Evolutionary conservation across 1,140 invertebrate species (phyloP).

Genomic region (Heliothis virescens): DNA sequence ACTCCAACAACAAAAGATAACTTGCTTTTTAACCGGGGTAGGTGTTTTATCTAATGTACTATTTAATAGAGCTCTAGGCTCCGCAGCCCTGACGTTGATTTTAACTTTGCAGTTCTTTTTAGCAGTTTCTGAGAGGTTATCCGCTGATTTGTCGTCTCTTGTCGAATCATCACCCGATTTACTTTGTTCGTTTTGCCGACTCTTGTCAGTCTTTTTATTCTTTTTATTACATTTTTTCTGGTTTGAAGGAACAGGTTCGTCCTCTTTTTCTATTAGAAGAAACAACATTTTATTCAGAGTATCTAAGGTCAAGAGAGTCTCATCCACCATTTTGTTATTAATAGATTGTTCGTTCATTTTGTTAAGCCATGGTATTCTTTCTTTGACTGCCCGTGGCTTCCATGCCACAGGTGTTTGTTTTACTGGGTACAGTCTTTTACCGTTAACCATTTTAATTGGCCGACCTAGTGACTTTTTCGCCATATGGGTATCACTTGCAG

Average conservation of each 20-base stretch:
- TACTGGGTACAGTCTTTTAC: background rate
- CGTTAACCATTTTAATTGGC: background rate
- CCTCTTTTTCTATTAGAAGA: conserved; percentile 24
- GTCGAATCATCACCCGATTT: background rate
- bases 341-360: background rate
- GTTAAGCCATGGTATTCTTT: conserved; percentile 9
- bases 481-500: no score
- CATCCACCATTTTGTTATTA: background rate
- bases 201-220: background rate
- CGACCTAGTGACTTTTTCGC: background rate
- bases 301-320: conserved; percentile 56
- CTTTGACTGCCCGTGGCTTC: background rate
- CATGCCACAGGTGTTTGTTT: background rate
- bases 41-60: background rate
- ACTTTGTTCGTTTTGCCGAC: background rate
- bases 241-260: no score
- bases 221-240: background rate
- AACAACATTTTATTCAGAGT: conserved; percentile 62
- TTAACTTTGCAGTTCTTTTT: no score
- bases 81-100: background rate
- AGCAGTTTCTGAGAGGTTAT: no score
- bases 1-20: conserved; percentile 59
- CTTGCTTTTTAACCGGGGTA: background rate
- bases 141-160: background rate
- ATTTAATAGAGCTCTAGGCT: background rate